phyloP scores from a whole-genome alignment of 2,888 invertebrate species.

The Pachydiplax longipennis region DNA sequence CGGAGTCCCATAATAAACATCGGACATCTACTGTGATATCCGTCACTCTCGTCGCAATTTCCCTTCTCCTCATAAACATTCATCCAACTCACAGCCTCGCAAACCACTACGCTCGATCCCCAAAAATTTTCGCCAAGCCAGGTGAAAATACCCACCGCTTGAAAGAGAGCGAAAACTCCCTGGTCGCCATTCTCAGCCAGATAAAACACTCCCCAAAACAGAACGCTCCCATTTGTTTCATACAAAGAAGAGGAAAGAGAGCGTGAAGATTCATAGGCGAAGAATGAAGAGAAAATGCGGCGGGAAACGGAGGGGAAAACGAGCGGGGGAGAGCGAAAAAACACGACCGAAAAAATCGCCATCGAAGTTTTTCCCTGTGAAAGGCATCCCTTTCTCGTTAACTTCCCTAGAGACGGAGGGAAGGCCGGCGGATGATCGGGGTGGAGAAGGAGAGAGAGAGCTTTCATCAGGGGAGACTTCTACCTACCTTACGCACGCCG shows the following conservation, averaged over 20 bases:
- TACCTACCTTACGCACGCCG: neutral
- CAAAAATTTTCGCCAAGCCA: neutral
- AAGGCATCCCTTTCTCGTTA: neutral
- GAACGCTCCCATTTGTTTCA: neutral
- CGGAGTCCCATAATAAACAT: too few relatives aligned
- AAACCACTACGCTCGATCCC: neutral
- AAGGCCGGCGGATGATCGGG: neutral
- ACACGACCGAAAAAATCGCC: neutral
- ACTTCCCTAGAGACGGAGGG: neutral
- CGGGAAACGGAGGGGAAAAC: neutral
- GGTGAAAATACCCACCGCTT: neutral
- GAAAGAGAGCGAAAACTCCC: neutral
- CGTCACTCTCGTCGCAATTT: too few relatives aligned
- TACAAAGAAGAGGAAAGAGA: neutral
- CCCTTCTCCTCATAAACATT: too few relatives aligned
- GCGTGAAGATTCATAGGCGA: neutral
- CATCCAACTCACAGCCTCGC: neutral
- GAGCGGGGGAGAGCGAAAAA: neutral
- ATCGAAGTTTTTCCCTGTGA: neutral
- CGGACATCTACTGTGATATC: too few relatives aligned
- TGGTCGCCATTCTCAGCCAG: neutral
- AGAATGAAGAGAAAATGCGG: neutral
- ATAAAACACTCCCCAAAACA: neutral
- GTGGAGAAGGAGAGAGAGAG: neutral
- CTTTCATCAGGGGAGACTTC: neutral